phyloP scores from a whole-genome alignment of 2,888 invertebrate species.

The Ophioninae sp. region DNA sequence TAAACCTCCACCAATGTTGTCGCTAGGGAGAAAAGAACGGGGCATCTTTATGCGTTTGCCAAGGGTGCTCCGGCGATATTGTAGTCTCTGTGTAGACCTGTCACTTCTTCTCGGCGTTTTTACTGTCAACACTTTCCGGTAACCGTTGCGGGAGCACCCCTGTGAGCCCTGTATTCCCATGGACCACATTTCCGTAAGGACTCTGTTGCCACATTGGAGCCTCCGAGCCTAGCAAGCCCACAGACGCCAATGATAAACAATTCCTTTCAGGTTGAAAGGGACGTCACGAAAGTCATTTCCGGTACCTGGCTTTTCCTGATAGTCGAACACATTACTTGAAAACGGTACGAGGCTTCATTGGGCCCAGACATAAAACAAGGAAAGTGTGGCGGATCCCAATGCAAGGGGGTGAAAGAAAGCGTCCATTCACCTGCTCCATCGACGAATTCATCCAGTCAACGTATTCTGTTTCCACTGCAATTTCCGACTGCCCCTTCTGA shows the following conservation, averaged over 20 bases:
- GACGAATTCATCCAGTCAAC: constrained; percentile 17
- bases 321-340: background rate
- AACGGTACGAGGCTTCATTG: background rate
- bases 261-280: background rate
- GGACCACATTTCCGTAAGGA: background rate
- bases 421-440: constrained; percentile 7
- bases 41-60: background rate
- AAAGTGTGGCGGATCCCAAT: background rate
- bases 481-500: constrained; percentile 58
- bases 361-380: constrained; percentile 19
- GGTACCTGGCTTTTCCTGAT: background rate
- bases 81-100: background rate
- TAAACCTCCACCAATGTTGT: background rate
- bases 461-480: constrained; percentile 22
- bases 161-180: background rate
- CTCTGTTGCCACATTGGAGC: background rate
- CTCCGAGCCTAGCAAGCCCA: background rate
- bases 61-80: background rate
- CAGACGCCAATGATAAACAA: background rate
- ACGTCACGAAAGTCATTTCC: background rate
- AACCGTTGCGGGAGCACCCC: background rate
- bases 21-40: background rate
- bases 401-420: background rate
- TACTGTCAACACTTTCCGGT: background rate
- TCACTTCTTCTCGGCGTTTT: background rate